Conservation (phyloP, 1,140 invertebrate genomes). For the Xylocopa sonorina region DNA sequence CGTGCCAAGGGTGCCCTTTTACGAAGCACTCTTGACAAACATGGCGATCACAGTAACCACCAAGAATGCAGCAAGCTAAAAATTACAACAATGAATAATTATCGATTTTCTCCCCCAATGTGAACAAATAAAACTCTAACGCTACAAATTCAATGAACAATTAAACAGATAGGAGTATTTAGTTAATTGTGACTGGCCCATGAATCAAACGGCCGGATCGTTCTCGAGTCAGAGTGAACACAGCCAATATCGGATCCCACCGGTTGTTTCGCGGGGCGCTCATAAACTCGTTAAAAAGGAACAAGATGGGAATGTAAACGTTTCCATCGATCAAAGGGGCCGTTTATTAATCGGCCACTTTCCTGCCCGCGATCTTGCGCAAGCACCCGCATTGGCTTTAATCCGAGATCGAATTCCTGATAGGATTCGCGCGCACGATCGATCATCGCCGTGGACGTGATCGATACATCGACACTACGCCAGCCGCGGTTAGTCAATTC, state of each 20-base stretch:
- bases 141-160: too few relatives aligned
- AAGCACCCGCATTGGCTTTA: conserved; percentile 54
- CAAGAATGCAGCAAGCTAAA: too few relatives aligned
- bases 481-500: conserved; percentile 40
- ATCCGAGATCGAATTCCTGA: conserved; percentile 68
- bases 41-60: too few relatives aligned
- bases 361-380: conserved; percentile 47
- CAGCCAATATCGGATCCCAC: background rate
- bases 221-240: background rate
- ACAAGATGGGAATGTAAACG: conserved; percentile 26
- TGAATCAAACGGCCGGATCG: background rate
- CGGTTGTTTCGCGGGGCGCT: background rate
- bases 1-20: too few relatives aligned
- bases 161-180: too few relatives aligned
- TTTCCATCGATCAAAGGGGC: conserved; percentile 46
- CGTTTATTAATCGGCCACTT: conserved; percentile 50
- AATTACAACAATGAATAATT: too few relatives aligned
- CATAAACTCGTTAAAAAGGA: background rate
- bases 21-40: too few relatives aligned
- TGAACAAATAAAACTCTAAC: too few relatives aligned
- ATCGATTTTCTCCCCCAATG: too few relatives aligned
- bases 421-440: conserved; percentile 67
- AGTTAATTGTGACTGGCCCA: too few relatives aligned
- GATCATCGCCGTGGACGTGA: conserved; percentile 65
- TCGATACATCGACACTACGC: conserved; percentile 53